Conservation (phyloP, 53 echinoderm and acorn worm species). For the Echinarachnius parma region DNA sequence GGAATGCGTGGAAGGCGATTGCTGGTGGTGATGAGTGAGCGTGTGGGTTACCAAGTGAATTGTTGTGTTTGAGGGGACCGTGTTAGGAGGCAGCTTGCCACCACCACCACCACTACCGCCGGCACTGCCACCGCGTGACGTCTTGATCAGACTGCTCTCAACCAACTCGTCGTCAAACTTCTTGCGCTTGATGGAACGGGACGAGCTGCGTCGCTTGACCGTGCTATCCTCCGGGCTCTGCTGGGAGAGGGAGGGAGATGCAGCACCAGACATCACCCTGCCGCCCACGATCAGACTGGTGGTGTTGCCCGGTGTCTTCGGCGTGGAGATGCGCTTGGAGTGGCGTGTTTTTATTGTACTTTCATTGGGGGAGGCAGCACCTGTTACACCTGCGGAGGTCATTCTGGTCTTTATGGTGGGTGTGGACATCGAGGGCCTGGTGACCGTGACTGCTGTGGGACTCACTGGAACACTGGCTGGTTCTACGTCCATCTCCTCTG, state of each 20-base stretch:
- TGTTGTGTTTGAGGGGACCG: too few species aligned
- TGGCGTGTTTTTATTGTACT: conserved; percentile 30
- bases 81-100: too few species aligned
- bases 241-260: background rate
- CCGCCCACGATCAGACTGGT: conserved; percentile 39
- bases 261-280: conserved; percentile 6
- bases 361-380: background rate
- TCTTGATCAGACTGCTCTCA: conserved; percentile 89
- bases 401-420: conserved; percentile 32
- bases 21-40: too few species aligned
- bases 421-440: conserved; percentile 9
- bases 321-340: conserved; percentile 19
- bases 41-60: too few species aligned
- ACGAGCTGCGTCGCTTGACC: conserved; percentile 86
- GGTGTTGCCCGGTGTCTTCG: conserved; percentile 21
- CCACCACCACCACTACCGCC: too few species aligned
- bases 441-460: background rate
- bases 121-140: conserved; percentile 24
- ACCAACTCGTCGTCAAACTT: conserved; percentile 99
- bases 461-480: background rate
- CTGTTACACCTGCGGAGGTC: background rate
- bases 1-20: too few species aligned
- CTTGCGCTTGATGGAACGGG: conserved; percentile 88
- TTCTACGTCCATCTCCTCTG: background rate
- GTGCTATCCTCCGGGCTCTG: conserved; percentile 46